Conservation (phyloP, 1,140 invertebrate genomes). For the Drosophila ambigua region DNA sequence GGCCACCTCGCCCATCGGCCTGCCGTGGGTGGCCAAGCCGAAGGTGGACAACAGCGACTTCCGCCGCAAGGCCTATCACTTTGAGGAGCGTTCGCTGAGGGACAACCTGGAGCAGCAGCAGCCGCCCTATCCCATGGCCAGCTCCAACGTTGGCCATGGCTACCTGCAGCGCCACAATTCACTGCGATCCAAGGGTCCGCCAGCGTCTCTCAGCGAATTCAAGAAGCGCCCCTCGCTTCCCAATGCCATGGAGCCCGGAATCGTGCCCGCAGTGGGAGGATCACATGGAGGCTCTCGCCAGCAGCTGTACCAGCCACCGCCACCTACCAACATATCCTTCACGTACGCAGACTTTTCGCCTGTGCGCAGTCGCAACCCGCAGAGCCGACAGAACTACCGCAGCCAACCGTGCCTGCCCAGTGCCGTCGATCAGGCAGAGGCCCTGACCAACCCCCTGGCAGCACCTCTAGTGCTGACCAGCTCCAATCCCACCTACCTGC, state of each 20-base stretch:
- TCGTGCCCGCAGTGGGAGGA: not conserved
- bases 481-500: conserved; percentile 66
- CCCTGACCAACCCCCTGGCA: conserved; percentile 72
- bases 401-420: conserved; percentile 74
- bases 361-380: conserved; percentile 8
- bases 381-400: conserved; percentile 64
- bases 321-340: conserved; percentile 78
- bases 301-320: conserved; percentile 31
- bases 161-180: conserved; percentile 76
- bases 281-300: conserved; percentile 6
- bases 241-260: conserved; percentile 70
- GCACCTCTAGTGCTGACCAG: conserved; percentile 73
- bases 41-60: conserved; percentile 77
- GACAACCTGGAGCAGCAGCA: conserved; percentile 64
- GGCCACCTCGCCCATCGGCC: conserved; percentile 70
- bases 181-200: conserved; percentile 52
- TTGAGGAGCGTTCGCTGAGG: conserved; percentile 70
- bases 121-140: conserved; percentile 2
- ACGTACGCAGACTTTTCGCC: conserved; percentile 66
- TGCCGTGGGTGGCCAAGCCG: conserved; percentile 78
- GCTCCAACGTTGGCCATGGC: conserved; percentile 16
- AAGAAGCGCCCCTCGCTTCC: conserved; percentile 78
- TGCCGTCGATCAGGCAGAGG: conserved; percentile 50
- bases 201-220: conserved; percentile 52
- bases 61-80: conserved; percentile 70